Conservation (phyloP, 2,888 invertebrate species). For the Drosophila neonasuta region DNA sequence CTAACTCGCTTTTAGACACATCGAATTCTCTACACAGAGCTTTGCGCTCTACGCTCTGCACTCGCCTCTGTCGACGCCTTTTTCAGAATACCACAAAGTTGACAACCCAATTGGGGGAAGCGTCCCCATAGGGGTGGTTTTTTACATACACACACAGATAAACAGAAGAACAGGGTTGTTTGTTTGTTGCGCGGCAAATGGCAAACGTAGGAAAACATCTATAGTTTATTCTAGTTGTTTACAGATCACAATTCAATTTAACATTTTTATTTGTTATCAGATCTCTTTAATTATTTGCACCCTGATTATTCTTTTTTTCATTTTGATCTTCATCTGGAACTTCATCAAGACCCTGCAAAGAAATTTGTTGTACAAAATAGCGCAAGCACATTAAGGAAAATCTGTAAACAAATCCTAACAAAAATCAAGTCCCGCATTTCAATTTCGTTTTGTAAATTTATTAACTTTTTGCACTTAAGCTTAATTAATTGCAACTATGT, state of each 20-base stretch:
- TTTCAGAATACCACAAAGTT: constrained; percentile 67
- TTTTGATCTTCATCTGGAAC: constrained; percentile 27
- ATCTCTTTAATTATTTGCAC: neutral
- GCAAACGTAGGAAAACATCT: constrained; percentile 23
- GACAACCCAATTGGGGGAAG: constrained; percentile 50
- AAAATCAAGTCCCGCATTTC: constrained; percentile 17
- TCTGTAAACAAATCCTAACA: constrained; percentile 6
- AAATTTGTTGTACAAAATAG: neutral
- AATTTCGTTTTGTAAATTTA: constrained; percentile 57
- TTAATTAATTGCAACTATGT: constrained; percentile 63
- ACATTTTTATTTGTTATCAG: neutral
- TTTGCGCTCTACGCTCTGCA: constrained; percentile 31
- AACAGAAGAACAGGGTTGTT: constrained; percentile 68
- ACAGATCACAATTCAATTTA: constrained; percentile 17
- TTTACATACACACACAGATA: constrained; percentile 18
- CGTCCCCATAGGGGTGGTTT: constrained; percentile 73
- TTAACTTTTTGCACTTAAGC: constrained; percentile 71
- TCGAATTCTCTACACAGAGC: constrained; percentile 29
- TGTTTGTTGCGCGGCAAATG: constrained; percentile 50
- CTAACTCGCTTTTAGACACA: constrained; percentile 7
- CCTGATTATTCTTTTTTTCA: neutral
- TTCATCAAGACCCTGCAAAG: constrained; percentile 45
- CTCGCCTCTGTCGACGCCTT: constrained; percentile 74
- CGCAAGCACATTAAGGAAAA: neutral
- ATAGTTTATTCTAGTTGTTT: constrained; percentile 52